Evolutionary conservation across 2,888 invertebrate species (phyloP).

Genomic region (Chloromyia formosa): DNA sequence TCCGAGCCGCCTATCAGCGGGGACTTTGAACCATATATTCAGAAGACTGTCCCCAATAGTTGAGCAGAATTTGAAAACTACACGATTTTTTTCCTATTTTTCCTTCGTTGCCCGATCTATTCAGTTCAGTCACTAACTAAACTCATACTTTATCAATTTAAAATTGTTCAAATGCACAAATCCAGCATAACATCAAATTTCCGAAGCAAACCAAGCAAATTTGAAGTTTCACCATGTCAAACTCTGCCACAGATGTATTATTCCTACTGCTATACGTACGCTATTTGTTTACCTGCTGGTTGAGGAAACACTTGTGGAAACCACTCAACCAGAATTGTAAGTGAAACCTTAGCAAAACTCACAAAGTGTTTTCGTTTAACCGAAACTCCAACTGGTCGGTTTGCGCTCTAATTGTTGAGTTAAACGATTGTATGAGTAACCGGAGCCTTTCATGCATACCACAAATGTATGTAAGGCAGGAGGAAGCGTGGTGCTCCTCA

Average conservation of each 20-base stretch:
- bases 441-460: background rate
- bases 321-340: constrained; percentile 31
- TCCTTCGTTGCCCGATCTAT: too few relatives aligned
- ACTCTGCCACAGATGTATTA: constrained; percentile 15
- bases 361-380: constrained; percentile 21
- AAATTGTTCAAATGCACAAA: too few relatives aligned
- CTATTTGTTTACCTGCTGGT: background rate
- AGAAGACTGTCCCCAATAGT: too few relatives aligned
- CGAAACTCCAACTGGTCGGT: background rate
- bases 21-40: too few relatives aligned
- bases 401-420: constrained; percentile 24
- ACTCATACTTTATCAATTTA: too few relatives aligned
- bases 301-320: constrained; percentile 7
- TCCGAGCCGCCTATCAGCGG: too few relatives aligned
- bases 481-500: background rate
- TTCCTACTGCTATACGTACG: background rate
- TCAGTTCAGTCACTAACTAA: too few relatives aligned
- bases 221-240: background rate
- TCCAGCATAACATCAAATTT: too few relatives aligned
- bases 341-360: constrained; percentile 34
- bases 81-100: too few relatives aligned
- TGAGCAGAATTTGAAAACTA: too few relatives aligned
- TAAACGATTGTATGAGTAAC: constrained; percentile 3
- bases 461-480: background rate
- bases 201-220: too few relatives aligned